Conservation (phyloP, 2,797 vertebrate species). For the Onychomys arenicola region DNA sequence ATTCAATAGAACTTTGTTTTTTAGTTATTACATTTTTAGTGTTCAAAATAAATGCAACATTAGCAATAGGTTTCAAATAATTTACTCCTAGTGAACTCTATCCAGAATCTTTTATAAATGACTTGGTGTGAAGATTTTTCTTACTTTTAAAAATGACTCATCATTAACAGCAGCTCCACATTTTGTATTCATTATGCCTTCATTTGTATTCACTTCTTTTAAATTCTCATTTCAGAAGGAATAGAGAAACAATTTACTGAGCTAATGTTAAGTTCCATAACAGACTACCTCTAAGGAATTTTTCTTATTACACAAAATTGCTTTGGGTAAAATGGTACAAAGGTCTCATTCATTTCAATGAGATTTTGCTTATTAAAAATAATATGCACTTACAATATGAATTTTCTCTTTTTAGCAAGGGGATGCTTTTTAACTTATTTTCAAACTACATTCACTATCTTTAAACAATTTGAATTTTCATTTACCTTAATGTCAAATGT, state of each 20-base stretch:
- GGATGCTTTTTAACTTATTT: constrained; percentile 30
- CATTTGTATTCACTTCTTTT: constrained; percentile 70
- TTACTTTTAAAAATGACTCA: constrained; percentile 55
- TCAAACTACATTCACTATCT: background rate
- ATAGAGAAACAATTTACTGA: constrained; percentile 77
- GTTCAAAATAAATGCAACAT: background rate
- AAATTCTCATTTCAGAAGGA: constrained; percentile 77
- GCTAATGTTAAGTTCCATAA: constrained; percentile 75
- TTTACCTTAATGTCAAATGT: constrained; percentile 20
- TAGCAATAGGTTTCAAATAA: constrained; percentile 22
- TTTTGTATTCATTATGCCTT: constrained; percentile 59
- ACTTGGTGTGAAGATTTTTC: constrained; percentile 43
- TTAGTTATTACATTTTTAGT: background rate
- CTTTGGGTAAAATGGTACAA: constrained; percentile 83
- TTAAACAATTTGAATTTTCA: constrained; percentile 14
- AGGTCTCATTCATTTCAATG: constrained; percentile 83
- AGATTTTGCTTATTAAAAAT: constrained; percentile 85
- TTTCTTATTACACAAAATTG: constrained; percentile 83
- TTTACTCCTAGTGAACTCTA: background rate
- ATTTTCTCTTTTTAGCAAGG: constrained; percentile 61
- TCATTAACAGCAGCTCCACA: constrained; percentile 54
- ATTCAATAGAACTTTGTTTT: background rate
- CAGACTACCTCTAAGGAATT: constrained; percentile 79
- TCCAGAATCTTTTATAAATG: constrained; percentile 23
- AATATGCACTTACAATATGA: constrained; percentile 70